Conservation (phyloP, 2,113 vertebrate species). For the Bubo bubo region DNA sequence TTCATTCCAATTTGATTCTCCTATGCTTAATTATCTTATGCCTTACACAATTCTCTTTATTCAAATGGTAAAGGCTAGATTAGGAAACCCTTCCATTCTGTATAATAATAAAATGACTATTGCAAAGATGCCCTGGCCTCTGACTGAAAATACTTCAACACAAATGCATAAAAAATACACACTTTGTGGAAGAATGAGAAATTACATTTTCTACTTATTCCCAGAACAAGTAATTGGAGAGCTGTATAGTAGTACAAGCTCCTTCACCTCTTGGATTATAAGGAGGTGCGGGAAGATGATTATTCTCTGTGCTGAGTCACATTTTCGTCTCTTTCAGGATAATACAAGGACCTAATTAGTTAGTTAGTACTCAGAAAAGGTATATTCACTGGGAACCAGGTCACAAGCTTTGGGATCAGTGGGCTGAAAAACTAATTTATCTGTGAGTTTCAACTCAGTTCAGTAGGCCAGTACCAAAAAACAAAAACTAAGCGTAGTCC, state of each 20-base stretch:
- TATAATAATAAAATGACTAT: neutral
- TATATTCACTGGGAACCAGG: neutral
- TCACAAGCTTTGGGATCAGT: neutral
- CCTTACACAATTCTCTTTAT: neutral
- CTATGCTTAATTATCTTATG: neutral
- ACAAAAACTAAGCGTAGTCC: neutral
- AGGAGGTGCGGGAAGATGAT: neutral
- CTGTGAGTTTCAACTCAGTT: neutral
- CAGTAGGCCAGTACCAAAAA: neutral
- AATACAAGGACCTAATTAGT: neutral
- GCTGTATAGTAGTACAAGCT: neutral
- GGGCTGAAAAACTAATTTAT: neutral
- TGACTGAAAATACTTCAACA: neutral
- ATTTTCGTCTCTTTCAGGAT: neutral
- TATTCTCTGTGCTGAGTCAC: neutral
- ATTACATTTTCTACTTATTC: neutral
- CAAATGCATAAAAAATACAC: neutral
- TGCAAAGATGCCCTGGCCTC: neutral
- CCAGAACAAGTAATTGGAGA: neutral
- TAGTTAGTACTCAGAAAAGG: neutral
- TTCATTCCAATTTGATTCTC: neutral
- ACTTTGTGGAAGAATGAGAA: neutral
- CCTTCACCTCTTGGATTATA: neutral
- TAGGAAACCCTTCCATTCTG: neutral
- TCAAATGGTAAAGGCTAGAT: neutral